Conservation (phyloP, 2,797 vertebrate species). For the Lerista edwardsae region DNA sequence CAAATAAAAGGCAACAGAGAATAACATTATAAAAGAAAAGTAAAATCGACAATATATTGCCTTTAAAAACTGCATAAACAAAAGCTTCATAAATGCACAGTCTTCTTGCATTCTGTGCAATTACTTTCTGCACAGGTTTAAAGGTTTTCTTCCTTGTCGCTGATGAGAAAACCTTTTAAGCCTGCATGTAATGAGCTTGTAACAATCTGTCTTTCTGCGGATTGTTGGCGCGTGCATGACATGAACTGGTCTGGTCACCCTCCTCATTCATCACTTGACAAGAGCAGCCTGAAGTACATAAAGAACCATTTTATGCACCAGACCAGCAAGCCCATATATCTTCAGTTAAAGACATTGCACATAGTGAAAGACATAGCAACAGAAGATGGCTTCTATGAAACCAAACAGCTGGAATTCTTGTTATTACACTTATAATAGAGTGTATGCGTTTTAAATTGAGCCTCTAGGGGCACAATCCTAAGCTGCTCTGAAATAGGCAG, state of each 20-base stretch:
- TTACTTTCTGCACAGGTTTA: not conserved
- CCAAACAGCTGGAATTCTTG: too few species aligned
- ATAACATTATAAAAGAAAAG: not conserved
- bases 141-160: not conserved
- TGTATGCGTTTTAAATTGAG: too few species aligned
- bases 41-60: not conserved
- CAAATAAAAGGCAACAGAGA: too few species aligned
- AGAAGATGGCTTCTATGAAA: too few species aligned
- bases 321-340: not conserved
- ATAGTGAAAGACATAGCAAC: too few species aligned
- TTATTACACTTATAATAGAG: too few species aligned
- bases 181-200: not conserved
- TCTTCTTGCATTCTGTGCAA: not conserved
- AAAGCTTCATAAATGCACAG: not conserved
- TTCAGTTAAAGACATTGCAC: not conserved
- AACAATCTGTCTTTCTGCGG: not conserved
- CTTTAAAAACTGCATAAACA: not conserved
- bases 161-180: not conserved
- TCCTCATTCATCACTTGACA: not conserved
- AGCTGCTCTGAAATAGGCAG: too few species aligned
- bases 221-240: not conserved
- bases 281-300: not conserved
- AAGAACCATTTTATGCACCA: not conserved
- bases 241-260: not conserved
- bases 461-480: too few species aligned